A percentile compares a stretch with the other conserved stretches of the same genome.
These are phyloP conservation scores for Cirrhinus molitorella DNA, from an alignment of 2,797 vertebrate species.

Conservation along the genomic window DNA sequence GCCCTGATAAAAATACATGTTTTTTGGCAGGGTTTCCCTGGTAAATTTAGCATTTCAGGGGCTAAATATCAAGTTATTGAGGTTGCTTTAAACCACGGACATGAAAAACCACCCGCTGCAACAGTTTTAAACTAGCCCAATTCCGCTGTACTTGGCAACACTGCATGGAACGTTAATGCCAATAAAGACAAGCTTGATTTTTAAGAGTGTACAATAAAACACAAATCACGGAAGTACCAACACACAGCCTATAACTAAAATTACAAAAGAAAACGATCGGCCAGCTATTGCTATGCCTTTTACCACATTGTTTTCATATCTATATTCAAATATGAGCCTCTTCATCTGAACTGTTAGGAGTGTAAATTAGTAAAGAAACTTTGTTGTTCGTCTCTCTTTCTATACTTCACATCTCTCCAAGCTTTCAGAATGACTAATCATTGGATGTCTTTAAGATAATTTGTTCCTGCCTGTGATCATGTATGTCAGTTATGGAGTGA, in stretches of 20 bases:
- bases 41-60: no score
- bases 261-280: neutral
- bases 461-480: neutral
- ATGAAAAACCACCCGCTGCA: no score
- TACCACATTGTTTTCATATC: slow-evolving; percentile 7
- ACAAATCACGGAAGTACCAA: neutral
- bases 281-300: neutral
- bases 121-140: no score
- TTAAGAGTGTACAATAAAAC: neutral
- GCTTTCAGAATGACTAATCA: neutral
- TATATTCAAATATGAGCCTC: slow-evolving; percentile 12
- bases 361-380: neutral
- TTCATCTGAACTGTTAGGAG: neutral
- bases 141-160: no score
- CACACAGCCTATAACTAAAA: neutral
- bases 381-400: neutral
- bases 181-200: neutral
- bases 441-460: neutral
- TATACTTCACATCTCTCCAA: neutral
- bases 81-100: no score
- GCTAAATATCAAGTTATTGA: no score
- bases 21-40: no score
- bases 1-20: no score
- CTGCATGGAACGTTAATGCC: neutral
- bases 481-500: neutral